Percentiles rank a stretch among this genome's conserved stretches.
Evolutionary conservation across 2,797 vertebrate species (phyloP).

Genomic region (Potorous gilbertii): DNA sequence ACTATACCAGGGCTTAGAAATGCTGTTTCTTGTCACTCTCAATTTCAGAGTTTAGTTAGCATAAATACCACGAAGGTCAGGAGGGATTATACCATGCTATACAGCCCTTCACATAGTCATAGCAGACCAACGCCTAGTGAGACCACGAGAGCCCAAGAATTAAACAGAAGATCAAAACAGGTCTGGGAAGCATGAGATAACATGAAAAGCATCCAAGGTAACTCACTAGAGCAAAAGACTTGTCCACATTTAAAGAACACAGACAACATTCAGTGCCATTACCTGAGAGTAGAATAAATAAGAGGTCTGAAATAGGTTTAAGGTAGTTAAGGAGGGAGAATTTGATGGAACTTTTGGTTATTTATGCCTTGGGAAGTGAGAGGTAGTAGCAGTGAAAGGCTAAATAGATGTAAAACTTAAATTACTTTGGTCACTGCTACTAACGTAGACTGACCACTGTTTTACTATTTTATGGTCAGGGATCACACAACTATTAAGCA

Average conservation of each 20-base stretch:
- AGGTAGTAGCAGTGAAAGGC: neutral
- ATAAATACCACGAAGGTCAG: conserved; percentile 30
- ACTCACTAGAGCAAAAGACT: neutral
- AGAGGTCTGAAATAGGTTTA: neutral
- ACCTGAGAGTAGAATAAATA: neutral
- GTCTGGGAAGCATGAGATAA: neutral
- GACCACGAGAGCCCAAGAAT: neutral
- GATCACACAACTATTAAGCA: neutral
- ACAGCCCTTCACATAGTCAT: conserved; percentile 2
- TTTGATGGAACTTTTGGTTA: neutral
- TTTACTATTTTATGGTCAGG: neutral
- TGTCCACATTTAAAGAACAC: neutral
- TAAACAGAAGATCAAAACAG: neutral
- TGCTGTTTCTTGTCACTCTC: neutral
- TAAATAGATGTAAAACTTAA: neutral
- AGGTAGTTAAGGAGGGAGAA: neutral
- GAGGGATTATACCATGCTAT: conserved; percentile 16
- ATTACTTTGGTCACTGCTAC: neutral
- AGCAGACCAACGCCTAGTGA: neutral
- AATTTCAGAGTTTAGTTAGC: conserved; percentile 39
- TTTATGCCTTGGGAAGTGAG: neutral
- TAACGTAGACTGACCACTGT: neutral
- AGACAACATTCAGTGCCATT: neutral
- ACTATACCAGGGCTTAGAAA: neutral
- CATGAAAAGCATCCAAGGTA: neutral